Evolutionary conservation across 2,113 vertebrate species (phyloP).

Genomic region (Phalacrocorax carbo): DNA sequence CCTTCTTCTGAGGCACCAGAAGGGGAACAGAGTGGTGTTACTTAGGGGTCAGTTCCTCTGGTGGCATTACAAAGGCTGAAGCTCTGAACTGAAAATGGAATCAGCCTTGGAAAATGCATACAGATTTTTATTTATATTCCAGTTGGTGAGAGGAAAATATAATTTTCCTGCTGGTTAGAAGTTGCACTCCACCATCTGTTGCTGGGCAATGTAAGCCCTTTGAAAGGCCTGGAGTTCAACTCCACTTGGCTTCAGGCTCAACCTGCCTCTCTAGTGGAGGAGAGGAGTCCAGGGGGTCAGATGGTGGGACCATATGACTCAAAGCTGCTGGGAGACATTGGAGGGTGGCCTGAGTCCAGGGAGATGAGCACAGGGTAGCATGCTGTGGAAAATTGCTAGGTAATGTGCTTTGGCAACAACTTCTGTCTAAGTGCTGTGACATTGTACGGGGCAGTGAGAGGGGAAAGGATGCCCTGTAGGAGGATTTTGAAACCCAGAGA

Average conservation of each 20-base stretch:
- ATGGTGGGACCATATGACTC: neutral
- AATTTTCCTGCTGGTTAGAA: constrained; percentile 4
- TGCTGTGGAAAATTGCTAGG: neutral
- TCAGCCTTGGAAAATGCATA: neutral
- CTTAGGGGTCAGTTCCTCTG: neutral
- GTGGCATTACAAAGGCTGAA: neutral
- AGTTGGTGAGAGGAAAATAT: constrained; percentile 15
- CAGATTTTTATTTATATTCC: constrained; percentile 11
- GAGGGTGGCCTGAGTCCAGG: neutral
- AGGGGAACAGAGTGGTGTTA: neutral
- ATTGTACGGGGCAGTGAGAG: neutral
- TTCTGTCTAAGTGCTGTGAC: neutral
- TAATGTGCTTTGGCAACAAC: neutral
- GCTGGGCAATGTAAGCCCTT: neutral
- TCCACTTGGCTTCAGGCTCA: neutral
- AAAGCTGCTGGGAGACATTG: neutral
- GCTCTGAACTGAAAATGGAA: neutral
- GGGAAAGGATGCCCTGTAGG: neutral
- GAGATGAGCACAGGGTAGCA: neutral
- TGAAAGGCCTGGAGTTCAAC: neutral
- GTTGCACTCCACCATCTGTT: constrained; percentile 15
- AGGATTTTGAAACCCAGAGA: neutral
- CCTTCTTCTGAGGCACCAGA: neutral
- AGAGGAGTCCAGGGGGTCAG: constrained; percentile 1
- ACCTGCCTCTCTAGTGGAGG: neutral